Percentiles rank a stretch among this genome's conserved stretches.
Evolutionary conservation across 2,888 invertebrate genomes (phyloP).

Genomic region (Chorisops tibialis): DNA sequence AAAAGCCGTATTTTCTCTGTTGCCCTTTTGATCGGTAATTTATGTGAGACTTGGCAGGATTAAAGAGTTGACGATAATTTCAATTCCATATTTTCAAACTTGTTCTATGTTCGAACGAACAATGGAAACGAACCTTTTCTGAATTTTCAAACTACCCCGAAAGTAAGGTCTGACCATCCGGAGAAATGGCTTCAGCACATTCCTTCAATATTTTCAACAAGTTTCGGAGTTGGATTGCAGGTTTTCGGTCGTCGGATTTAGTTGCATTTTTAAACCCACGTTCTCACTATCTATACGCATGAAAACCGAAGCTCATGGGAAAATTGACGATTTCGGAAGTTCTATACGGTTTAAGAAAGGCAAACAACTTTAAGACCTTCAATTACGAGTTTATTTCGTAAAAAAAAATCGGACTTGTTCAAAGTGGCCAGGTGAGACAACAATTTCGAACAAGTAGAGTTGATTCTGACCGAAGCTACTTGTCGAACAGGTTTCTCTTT

Average conservation of each 20-base stretch:
- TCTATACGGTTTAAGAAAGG: neutral
- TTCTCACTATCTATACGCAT: too few relatives aligned
- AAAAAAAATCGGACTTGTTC: too few relatives aligned
- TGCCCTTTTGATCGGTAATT: slow-evolving; percentile 20
- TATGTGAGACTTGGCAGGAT: slow-evolving; percentile 17
- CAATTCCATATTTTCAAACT: slow-evolving; percentile 1
- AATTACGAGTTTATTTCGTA: neutral
- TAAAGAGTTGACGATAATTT: neutral
- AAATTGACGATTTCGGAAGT: slow-evolving; percentile 11
- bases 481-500: slow-evolving; percentile 19
- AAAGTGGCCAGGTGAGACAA: too few relatives aligned
- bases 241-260: neutral
- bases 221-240: neutral
- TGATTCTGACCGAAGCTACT: neutral
- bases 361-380: slow-evolving; percentile 8
- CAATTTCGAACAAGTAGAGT: slow-evolving; percentile 3
- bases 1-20: neutral
- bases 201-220: slow-evolving; percentile 20
- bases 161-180: slow-evolving; percentile 21
- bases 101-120: slow-evolving; percentile 3
- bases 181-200: slow-evolving; percentile 26
- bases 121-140: slow-evolving; percentile 3
- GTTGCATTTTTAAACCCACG: neutral
- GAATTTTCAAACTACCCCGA: neutral
- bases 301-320: slow-evolving; percentile 28